These are phyloP conservation scores for Athripsodes cinereus DNA, from an alignment of 2,888 invertebrate species.

Conservation along the genomic window DNA sequence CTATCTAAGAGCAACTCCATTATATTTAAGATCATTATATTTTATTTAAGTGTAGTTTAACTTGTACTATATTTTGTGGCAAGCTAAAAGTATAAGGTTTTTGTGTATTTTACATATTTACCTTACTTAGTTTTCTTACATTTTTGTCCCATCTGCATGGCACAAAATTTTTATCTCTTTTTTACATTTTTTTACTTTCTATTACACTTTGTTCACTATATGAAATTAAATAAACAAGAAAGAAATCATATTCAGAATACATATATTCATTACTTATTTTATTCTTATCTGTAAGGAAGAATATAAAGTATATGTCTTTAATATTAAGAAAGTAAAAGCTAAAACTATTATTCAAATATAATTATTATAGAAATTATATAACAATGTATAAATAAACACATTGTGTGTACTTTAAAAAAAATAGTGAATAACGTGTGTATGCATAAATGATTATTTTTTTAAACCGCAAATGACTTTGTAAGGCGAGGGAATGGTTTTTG, in stretches of 20 bases:
- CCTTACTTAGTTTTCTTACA: neutral
- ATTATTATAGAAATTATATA: constrained; percentile 1
- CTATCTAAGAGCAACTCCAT: too few species aligned
- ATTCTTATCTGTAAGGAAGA: neutral
- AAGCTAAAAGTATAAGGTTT: too few species aligned
- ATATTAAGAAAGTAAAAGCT: neutral
- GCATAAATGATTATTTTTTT: constrained; percentile 1
- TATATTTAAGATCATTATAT: too few species aligned
- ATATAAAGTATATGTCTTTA: neutral
- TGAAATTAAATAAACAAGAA: neutral
- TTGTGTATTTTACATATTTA: too few species aligned
- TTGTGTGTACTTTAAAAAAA: neutral
- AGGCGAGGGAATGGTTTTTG: neutral
- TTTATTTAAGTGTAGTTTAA: too few species aligned
- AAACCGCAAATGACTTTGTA: neutral
- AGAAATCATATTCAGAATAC: neutral
- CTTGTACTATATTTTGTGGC: too few species aligned
- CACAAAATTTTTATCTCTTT: neutral
- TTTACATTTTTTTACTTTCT: neutral
- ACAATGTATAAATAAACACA: neutral
- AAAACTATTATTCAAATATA: neutral
- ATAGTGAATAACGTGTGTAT: neutral
- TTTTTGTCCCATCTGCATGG: constrained; percentile 1
- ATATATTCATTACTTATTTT: neutral
- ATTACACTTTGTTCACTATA: neutral